Base-by-base conservation (phyloP, 2,113 vertebrate species). In the Salvelinus fontinalis region DNA sequence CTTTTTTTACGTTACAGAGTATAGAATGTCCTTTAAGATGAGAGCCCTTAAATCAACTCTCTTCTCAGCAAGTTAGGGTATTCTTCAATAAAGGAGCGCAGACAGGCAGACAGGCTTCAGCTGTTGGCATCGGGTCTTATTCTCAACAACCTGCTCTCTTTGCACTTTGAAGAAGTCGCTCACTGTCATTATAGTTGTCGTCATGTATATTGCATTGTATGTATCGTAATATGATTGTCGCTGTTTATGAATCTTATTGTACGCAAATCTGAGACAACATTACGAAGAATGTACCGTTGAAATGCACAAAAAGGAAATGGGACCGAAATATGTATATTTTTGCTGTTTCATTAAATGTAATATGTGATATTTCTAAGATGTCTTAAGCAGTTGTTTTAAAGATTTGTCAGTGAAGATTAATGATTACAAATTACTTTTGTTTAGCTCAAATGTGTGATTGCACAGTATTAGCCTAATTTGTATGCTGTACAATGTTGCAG, bases 391-490 rank as follows among this genome's bases (percentile, higher is more conserved):
- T 78, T 78, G 66, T 86, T 87, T 71, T 79, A 85, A 83, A 83
- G 57, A 79, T 83, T 87, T 81, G 76, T 87, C 70, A 82, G 86
- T 86, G 75, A 83, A 85, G 74, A 84, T 88, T 82, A 84, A 84
- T 84, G 83, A 81, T 67, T 85, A 89, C 87, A 75, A 88, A 74
- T 72, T 72, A 44, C 39, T 72, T 84, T 89, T 89, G 88, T 91
- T 89, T 86, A 87, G 83, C 78, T 90, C 79, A 70, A 44, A 83
- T 78, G 81, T 93, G 85, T 91, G 86, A 89, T 90, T 91, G 91
- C 92, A 89, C 93, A 94, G 95, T 94, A 92, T 95, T 94, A 85
- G 85, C 84, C 90, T 82, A 79, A 84, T 88, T 81, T 88, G 31
- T 90, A 90, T 88, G 84, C 89, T 89, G 82, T 86, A 72, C 84